These are phyloP conservation scores for Rhinolophus ferrumequinum DNA, from an alignment of 2,113 vertebrate genomes.

Conservation along the genomic window DNA sequence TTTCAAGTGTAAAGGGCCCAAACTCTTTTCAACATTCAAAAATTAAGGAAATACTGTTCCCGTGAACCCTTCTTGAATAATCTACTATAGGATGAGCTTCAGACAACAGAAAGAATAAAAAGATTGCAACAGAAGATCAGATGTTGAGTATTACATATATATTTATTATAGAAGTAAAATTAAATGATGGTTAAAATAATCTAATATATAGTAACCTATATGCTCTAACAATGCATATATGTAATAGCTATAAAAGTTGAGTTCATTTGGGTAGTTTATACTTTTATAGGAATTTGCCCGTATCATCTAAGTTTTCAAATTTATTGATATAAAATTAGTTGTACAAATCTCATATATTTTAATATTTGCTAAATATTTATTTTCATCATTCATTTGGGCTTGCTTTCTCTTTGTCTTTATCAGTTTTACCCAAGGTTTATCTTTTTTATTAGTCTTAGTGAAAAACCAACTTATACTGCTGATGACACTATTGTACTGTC, in stretches of 20 bases:
- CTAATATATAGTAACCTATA: neutral
- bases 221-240: neutral
- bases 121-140: neutral
- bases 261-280: neutral
- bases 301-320: slow-evolving; percentile 20
- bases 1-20: neutral
- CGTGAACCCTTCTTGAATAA: neutral
- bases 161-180: neutral
- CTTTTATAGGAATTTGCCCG: neutral
- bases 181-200: neutral
- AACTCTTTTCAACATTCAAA: neutral
- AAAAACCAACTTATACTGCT: neutral
- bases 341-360: neutral
- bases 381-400: neutral
- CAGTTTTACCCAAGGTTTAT: neutral
- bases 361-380: neutral
- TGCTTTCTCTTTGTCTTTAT: neutral
- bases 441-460: neutral
- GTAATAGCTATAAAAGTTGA: neutral
- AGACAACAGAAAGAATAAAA: neutral
- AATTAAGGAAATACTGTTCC: neutral
- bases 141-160: neutral
- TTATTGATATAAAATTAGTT: neutral
- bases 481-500: neutral
- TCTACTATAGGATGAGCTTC: neutral